Evolutionary conservation across 2,888 invertebrate species (phyloP).

Genomic region (Sepioteuthis lessoniana): DNA sequence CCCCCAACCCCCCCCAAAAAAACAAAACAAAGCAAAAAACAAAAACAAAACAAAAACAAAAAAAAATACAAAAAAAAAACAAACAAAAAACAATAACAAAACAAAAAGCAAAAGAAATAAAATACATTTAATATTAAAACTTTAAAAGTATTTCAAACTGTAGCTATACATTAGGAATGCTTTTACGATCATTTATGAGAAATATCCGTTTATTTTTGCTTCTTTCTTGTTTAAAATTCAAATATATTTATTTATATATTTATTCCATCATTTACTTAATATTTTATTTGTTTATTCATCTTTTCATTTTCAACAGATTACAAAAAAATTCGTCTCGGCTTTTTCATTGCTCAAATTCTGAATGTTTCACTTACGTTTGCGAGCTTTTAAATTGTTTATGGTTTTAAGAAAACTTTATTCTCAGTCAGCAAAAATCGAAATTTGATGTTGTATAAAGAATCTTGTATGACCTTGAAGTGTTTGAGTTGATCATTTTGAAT

Average conservation of each 20-base stretch:
- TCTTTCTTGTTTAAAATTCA: background rate
- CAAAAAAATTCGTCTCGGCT: background rate
- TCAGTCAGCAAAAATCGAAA: background rate
- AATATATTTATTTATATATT: background rate
- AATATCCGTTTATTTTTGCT: background rate
- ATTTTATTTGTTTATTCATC: background rate
- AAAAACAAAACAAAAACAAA: no score
- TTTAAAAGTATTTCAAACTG: background rate
- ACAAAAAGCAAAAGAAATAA: no score
- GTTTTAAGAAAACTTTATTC: background rate
- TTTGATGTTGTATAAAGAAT: background rate
- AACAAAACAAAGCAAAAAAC: no score
- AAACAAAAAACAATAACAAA: background rate
- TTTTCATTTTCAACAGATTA: background rate
- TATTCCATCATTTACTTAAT: background rate
- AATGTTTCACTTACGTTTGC: background rate
- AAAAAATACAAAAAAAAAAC: no score
- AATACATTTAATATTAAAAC: constrained; percentile 1
- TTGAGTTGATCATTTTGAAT: background rate
- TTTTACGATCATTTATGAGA: background rate
- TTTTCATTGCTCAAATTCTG: background rate
- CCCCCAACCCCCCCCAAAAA: no score
- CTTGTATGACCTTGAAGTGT: background rate
- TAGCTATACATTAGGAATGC: background rate
- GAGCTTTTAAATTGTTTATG: background rate